A percentile compares a stretch with the other conserved stretches of the same genome.
These are phyloP conservation scores for Chinchilla lanigera DNA, from an alignment of 2,113 vertebrate genomes.

Conservation along the genomic window DNA sequence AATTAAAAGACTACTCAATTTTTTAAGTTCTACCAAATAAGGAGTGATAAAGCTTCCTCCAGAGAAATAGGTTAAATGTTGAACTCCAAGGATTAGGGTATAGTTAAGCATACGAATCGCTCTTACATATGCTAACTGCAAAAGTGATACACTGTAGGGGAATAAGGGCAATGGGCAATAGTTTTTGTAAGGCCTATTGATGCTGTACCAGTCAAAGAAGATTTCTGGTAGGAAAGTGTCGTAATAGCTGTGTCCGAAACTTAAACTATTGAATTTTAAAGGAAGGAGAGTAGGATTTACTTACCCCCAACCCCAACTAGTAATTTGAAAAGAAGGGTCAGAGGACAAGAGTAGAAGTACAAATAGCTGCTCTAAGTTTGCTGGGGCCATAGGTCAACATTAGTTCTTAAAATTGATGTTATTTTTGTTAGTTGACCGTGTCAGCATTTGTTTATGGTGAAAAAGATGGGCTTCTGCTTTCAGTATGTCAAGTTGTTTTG, in stretches of 20 bases:
- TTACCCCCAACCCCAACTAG: background rate
- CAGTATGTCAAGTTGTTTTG: slow-evolving; percentile 45
- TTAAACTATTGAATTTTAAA: slow-evolving; percentile 15
- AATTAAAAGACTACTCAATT: slow-evolving; percentile 14
- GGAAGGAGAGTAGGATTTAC: slow-evolving; percentile 7
- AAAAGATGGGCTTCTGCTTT: slow-evolving; percentile 52
- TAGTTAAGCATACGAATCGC: background rate
- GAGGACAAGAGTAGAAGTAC: slow-evolving; percentile 44
- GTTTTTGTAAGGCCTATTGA: slow-evolving; percentile 34
- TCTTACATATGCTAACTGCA: slow-evolving; percentile 9
- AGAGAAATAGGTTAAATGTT: slow-evolving; percentile 10
- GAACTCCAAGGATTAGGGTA: slow-evolving; percentile 22
- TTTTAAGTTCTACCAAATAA: background rate
- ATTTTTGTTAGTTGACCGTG: background rate
- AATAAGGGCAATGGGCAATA: background rate
- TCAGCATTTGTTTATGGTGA: slow-evolving; percentile 49
- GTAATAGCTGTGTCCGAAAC: background rate
- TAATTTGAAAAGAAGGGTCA: slow-evolving; percentile 48
- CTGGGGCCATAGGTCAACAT: slow-evolving; percentile 7
- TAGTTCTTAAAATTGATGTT: slow-evolving; percentile 12
- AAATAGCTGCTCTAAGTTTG: slow-evolving; percentile 73
- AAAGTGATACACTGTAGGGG: background rate
- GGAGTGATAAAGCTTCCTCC: background rate
- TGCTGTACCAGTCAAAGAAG: background rate
- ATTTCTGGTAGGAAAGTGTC: background rate